These are phyloP conservation scores for Odocoileus hemionus DNA, from an alignment of 2,113 vertebrate genomes.

Conservation along the genomic window DNA sequence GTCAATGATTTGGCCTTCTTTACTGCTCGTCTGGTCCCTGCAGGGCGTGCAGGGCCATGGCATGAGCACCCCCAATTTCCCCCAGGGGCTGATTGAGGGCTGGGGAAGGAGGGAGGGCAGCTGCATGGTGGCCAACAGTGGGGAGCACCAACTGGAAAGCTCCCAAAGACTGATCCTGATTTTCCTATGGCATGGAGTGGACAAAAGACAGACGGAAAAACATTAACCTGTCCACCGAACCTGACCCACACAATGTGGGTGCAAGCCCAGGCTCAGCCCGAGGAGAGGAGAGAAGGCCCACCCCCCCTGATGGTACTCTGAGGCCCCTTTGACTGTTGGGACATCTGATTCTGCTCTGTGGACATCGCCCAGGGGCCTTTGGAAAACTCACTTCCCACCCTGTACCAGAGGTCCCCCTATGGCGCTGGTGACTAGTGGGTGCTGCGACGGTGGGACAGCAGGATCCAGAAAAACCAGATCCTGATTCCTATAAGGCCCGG, in stretches of 20 bases:
- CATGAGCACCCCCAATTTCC: neutral
- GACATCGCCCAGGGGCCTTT: neutral
- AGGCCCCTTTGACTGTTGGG: neutral
- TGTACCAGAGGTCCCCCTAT: neutral
- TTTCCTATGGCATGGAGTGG: neutral
- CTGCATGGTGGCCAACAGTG: neutral
- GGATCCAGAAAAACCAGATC: no score
- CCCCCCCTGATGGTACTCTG: neutral
- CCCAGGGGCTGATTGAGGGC: neutral
- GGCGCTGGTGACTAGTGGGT: neutral
- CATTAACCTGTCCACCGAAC: no score
- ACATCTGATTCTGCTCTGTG: neutral
- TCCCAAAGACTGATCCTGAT: neutral
- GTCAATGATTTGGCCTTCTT: conserved; percentile 79
- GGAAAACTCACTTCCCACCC: no score
- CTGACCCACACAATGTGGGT: neutral
- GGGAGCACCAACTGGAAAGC: neutral
- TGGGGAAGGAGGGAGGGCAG: no score
- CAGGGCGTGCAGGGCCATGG: neutral
- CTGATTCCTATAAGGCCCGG: no score
- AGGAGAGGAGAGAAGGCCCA: no score
- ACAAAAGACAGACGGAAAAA: neutral
- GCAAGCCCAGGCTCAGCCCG: neutral
- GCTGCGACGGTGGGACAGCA: neutral
- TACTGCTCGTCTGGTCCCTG: conserved; percentile 82